Evolutionary conservation across 1,140 invertebrate genomes (phyloP), one percentile per base, ranked within the genome.

Genomic region (Philopotamus ludificatus): DNA sequence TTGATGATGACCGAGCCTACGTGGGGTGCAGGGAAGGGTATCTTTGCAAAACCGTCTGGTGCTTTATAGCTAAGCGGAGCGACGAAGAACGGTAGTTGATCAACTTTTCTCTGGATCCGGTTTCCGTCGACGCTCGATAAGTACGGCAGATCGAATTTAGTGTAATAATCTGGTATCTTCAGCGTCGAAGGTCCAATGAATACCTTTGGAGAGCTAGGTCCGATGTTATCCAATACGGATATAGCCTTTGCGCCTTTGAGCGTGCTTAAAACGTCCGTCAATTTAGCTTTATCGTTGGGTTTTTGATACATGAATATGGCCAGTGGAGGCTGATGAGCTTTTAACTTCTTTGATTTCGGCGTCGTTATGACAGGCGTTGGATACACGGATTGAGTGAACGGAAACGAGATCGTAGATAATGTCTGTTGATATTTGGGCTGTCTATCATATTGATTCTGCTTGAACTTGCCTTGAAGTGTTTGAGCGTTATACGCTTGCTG

Each of bases 141-240:
- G 72, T 93, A 93, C 0, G 90, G 91, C 8, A 93, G 76, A 66
- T 92, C 89, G 71, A 92, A 93, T 77, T 91, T 92, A 0, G 86
- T 82, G 65, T 89, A 93, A 44, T 86, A 86, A 16, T 83, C 76
- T 12, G 89, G 89, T 15, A 87, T 82, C 25, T 84, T 82, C 55
- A 93, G 77, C 68, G 84, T 87, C 0, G 87, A 85, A 0, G 90
- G 91, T 0, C 91, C 91, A 0, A 93, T 88, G 70, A 93, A 93
- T 21, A 92, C 87, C 72, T 86, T 81, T 0, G 91, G 91, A 0
- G 84, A 80, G 61, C 87, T 80, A 20, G 82, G 81, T 18, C 82
- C 82, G 2, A 92, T 82, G 0, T 83, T 84, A 72, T 92, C 91
- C 44, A 92, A 77, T 1, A 92, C 90, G 2, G 88, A 84, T 51